A percentile compares a stretch with the other conserved stretches of the same genome.
Evolutionary conservation across 1,140 invertebrate species (phyloP).

Genomic region (Stegodyphus dumicola): DNA sequence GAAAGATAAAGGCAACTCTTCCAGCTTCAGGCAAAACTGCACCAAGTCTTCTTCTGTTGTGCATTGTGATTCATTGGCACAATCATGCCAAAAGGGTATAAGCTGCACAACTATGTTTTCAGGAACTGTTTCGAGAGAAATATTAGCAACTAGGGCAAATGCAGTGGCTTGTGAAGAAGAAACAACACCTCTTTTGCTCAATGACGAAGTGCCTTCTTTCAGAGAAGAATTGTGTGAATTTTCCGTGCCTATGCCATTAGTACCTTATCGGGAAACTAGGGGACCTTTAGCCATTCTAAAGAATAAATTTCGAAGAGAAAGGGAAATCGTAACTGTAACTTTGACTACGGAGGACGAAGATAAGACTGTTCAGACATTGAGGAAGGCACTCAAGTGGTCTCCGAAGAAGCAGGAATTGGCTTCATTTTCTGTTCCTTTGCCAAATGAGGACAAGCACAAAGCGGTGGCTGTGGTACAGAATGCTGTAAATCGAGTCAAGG

Average conservation of each 20-base stretch:
- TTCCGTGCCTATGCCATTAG: neutral
- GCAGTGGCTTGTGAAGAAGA: neutral
- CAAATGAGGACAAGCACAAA: conserved; percentile 25
- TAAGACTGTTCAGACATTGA: neutral
- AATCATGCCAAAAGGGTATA: neutral
- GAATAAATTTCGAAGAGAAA: neutral
- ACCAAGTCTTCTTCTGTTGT: neutral
- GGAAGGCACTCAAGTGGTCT: conserved; percentile 30
- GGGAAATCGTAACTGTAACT: neutral
- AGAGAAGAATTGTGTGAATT: neutral
- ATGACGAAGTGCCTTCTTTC: neutral
- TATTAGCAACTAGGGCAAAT: neutral
- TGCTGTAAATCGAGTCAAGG: conserved; percentile 49
- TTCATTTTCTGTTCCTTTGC: conserved; percentile 5
- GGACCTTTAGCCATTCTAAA: neutral
- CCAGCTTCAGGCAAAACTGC: neutral
- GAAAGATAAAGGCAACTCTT: neutral
- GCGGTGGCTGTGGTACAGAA: conserved; percentile 41
- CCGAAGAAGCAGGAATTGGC: conserved; percentile 31
- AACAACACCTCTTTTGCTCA: neutral
- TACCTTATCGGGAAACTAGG: neutral
- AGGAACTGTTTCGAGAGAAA: neutral
- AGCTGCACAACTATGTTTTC: neutral
- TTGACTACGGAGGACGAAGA: conserved; percentile 16
- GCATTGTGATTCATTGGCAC: neutral